Conservation (phyloP, 2,888 invertebrate genomes). For the Polylopha cassiicola region DNA sequence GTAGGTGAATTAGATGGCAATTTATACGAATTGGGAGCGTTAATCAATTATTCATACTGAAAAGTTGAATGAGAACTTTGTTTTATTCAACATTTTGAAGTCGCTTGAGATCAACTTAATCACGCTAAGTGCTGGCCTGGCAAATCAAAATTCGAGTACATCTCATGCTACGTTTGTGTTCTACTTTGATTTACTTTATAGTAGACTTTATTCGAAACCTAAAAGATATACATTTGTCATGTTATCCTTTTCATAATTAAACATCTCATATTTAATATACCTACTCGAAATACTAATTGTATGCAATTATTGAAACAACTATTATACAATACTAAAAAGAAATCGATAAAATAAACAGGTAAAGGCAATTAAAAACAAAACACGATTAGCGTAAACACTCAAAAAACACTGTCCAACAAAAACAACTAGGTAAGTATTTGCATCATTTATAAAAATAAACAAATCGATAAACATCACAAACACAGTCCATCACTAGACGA, state of each 20-base stretch:
- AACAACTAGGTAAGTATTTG: too few species aligned
- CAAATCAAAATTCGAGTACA: conserved; percentile 15
- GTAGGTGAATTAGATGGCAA: too few species aligned
- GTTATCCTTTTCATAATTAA: too few species aligned
- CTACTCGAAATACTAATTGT: too few species aligned
- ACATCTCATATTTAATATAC: too few species aligned
- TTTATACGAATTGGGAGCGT: too few species aligned
- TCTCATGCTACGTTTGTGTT: conserved; percentile 22
- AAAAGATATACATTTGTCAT: too few species aligned
- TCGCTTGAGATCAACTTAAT: conserved; percentile 20
- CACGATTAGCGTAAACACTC: too few species aligned
- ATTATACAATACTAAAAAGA: background rate
- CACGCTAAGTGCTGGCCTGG: conserved; percentile 19
- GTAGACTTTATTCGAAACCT: too few species aligned
- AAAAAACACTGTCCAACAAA: too few species aligned
- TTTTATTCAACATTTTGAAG: conserved; percentile 21
- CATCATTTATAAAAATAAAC: conserved; percentile 27
- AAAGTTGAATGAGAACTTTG: background rate
- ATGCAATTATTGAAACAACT: too few species aligned
- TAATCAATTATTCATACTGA: too few species aligned
- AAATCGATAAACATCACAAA: conserved; percentile 29
- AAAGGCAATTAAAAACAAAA: background rate
- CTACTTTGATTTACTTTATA: conserved; percentile 8
- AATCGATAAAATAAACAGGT: background rate
- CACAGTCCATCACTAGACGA: conserved; percentile 39